phyloP scores from a whole-genome alignment of 2,113 vertebrate genomes.

The Vulpes ferrilata region DNA sequence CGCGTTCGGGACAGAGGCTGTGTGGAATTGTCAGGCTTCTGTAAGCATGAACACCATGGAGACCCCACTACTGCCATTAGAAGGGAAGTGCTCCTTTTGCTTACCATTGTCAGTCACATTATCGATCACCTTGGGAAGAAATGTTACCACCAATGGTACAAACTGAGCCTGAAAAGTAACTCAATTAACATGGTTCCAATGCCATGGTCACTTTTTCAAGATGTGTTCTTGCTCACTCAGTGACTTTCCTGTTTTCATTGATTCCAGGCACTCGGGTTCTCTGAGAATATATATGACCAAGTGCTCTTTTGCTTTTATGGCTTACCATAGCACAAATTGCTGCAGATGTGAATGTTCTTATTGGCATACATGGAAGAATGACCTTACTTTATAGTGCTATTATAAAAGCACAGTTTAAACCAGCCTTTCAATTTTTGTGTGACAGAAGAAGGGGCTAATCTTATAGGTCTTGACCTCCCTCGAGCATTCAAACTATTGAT shows the following conservation, averaged over 20 bases:
- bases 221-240: slow-evolving; percentile 48
- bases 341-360: slow-evolving; percentile 80
- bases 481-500: slow-evolving; percentile 81
- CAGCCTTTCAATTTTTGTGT: slow-evolving; percentile 81
- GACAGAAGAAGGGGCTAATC: slow-evolving; percentile 80
- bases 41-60: neutral
- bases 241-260: slow-evolving; percentile 72
- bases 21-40: neutral
- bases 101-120: slow-evolving; percentile 22
- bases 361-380: slow-evolving; percentile 80
- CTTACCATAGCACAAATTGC: slow-evolving; percentile 75
- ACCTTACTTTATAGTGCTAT: slow-evolving; percentile 78
- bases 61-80: neutral
- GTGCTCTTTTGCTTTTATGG: slow-evolving; percentile 71
- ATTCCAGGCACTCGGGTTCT: slow-evolving; percentile 64
- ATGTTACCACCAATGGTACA: slow-evolving; percentile 50
- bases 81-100: neutral
- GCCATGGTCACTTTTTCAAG: slow-evolving; percentile 50
- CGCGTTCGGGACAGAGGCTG: neutral
- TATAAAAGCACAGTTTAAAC: slow-evolving; percentile 82
- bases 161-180: slow-evolving; percentile 64
- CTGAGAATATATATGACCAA: slow-evolving; percentile 72
- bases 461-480: slow-evolving; percentile 81
- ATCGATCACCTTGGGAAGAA: slow-evolving; percentile 47
- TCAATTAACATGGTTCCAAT: slow-evolving; percentile 62